Evolutionary conservation across 1,140 invertebrate species (phyloP).

Genomic region (Mylabris phalerata): DNA sequence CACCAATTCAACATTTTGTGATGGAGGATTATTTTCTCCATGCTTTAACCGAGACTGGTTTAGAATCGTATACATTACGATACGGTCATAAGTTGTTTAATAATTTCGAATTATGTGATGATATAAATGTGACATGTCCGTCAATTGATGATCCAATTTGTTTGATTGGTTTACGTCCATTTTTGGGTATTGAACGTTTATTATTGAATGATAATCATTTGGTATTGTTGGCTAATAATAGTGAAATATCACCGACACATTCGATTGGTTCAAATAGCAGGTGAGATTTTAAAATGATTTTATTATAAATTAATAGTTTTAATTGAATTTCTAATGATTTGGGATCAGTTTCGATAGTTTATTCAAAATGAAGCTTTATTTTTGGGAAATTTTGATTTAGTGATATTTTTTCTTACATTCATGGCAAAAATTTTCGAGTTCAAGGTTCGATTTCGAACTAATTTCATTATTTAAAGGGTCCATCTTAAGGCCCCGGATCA

Average conservation of each 20-base stretch:
- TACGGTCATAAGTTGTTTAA: slow-evolving; percentile 50
- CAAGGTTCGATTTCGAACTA: too few species aligned
- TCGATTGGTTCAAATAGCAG: slow-evolving; percentile 40
- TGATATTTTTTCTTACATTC: too few species aligned
- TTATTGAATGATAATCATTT: slow-evolving; percentile 55
- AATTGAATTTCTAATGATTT: too few species aligned
- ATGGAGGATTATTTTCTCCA: slow-evolving; percentile 65
- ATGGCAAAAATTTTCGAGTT: too few species aligned
- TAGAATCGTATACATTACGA: slow-evolving; percentile 71
- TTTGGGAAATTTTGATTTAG: too few species aligned
- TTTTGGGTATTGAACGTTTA: slow-evolving; percentile 62
- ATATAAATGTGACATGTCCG: slow-evolving; percentile 45
- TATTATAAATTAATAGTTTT: too few species aligned
- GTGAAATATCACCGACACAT: slow-evolving; percentile 47
- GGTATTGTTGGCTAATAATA: slow-evolving; percentile 56
- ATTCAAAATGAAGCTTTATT: too few species aligned
- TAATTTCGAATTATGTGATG: slow-evolving; percentile 35
- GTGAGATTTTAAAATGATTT: slow-evolving; percentile 8
- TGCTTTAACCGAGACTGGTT: slow-evolving; percentile 66
- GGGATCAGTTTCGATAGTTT: too few species aligned
- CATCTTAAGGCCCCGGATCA: too few species aligned
- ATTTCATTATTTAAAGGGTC: too few species aligned
- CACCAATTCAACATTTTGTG: slow-evolving; percentile 57
- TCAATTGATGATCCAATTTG: slow-evolving; percentile 59
- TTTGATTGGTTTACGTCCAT: slow-evolving; percentile 64